Conservation (phyloP, 1,140 invertebrate genomes). For the Euwallacea fornicatus region DNA sequence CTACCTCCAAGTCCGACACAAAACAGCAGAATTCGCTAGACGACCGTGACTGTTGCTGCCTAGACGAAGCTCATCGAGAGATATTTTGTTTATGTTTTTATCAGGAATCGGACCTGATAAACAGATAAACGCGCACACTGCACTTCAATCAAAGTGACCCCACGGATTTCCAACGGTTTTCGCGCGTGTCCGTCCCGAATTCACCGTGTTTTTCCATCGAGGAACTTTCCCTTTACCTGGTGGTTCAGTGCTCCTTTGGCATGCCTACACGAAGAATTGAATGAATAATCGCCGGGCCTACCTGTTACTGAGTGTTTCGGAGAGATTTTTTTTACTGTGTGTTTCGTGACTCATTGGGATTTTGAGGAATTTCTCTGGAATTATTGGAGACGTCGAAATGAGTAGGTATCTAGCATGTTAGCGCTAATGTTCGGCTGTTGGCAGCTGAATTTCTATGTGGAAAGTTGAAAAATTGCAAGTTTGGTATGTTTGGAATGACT, state of each 20-base stretch:
- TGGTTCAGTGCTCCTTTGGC: slow-evolving; percentile 17
- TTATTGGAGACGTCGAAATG: background rate
- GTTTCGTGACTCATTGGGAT: slow-evolving; percentile 36
- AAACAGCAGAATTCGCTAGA: slow-evolving; percentile 19
- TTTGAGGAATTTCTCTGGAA: slow-evolving; percentile 7
- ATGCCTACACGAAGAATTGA: slow-evolving; percentile 26
- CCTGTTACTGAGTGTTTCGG: background rate
- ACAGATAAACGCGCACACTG: background rate
- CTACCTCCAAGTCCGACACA: background rate
- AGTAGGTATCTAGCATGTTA: too few relatives aligned
- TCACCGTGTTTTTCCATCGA: slow-evolving; percentile 3
- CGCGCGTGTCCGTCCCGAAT: too few relatives aligned
- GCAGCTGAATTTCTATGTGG: too few relatives aligned
- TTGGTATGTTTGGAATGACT: too few relatives aligned
- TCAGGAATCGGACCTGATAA: background rate
- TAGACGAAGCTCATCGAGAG: slow-evolving; percentile 3
- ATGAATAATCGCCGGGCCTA: slow-evolving; percentile 15
- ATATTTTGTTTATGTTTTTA: slow-evolving; percentile 36
- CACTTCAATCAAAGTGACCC: background rate
- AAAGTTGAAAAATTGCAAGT: too few relatives aligned
- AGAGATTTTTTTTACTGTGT: slow-evolving; percentile 10
- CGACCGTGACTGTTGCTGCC: slow-evolving; percentile 23
- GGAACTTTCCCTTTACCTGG: slow-evolving; percentile 37
- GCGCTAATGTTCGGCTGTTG: too few relatives aligned
- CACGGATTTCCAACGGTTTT: background rate